phyloP scores from a whole-genome alignment of 1,140 invertebrate genomes.

The Atta colombica region DNA sequence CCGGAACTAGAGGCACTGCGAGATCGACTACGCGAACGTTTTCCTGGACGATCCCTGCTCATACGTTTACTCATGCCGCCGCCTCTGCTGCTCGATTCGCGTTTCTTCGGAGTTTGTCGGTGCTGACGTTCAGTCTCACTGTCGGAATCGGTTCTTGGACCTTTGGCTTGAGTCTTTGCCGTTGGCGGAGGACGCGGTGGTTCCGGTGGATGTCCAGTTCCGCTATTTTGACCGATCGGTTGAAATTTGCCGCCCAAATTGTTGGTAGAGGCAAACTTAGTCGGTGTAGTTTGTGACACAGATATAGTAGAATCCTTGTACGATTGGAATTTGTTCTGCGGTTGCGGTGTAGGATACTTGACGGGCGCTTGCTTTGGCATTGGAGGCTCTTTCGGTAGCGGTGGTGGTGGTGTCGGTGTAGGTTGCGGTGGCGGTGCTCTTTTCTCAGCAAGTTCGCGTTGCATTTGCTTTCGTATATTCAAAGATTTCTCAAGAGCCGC shows the following conservation, averaged over 20 bases:
- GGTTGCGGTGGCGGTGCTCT: conserved; percentile 79
- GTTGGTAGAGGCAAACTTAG: conserved; percentile 80
- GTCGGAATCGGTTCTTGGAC: conserved; percentile 84
- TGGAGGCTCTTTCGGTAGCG: conserved; percentile 84
- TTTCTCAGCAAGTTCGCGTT: conserved; percentile 84
- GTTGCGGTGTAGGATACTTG: conserved; percentile 83
- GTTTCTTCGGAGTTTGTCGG: conserved; percentile 79
- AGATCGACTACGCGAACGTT: conserved; percentile 87
- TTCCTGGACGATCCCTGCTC: conserved; percentile 80
- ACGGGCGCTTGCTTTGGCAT: conserved; percentile 83
- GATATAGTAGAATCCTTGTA: conserved; percentile 80
- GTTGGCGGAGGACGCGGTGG: conserved; percentile 76
- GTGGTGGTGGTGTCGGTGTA: conserved; percentile 85
- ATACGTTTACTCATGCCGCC: conserved; percentile 69
- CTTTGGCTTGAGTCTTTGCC: conserved; percentile 80
- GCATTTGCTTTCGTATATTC: conserved; percentile 84
- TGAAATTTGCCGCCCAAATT: conserved; percentile 84
- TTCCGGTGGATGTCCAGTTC: conserved; percentile 78
- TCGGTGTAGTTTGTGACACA: conserved; percentile 72
- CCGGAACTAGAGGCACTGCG: conserved; percentile 87
- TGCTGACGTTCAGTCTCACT: conserved; percentile 81
- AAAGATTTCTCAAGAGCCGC: conserved; percentile 83
- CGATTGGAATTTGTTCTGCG: conserved; percentile 82
- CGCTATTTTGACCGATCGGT: conserved; percentile 82
- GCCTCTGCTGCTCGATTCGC: conserved; percentile 74